Base-by-base conservation (phyloP, 2,113 vertebrate genomes). In the Dipodomys ordii region DNA sequence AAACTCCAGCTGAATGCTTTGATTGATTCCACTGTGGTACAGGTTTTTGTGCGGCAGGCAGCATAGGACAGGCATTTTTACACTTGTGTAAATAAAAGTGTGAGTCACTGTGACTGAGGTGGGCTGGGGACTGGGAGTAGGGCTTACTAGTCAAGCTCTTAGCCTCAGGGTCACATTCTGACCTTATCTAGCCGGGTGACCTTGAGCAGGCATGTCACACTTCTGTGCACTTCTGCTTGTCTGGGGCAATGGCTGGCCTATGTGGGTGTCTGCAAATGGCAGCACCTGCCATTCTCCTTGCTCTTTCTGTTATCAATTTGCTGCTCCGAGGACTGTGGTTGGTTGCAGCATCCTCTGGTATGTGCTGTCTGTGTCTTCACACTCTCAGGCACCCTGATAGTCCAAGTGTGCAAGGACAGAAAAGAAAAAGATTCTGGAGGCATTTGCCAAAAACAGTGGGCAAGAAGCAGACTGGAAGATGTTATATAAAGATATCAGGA, bases 121-220 rank as follows among this genome's bases (percentile, higher is more conserved):
- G 2, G 30, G 20, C 0, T 62, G 30, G 74, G 46, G 10, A n/a
- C 0, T 20, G 20, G 27, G 46, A 49, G 27, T 1, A 39, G 67
- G 22, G 19, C 16, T 69, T n/a, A 1, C 39, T 44, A 9, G 80
- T 35, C 19, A 46, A 11, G 4, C 7, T 25, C 6, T 44, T 7
- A 32, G 78, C 91, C 22, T 35, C 25, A 76, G 35, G n/a, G 10
- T 23, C 25, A 1, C 76, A 19, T 6, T 32, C 10, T 22, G 49
- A 25, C 25, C 28, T 15, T 25, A 8, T 28, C 69, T 1, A 0
- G 65, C 82, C 25, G 3, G 19, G n/a, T 12, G 27, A 72, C 30
- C n/a, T 22, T 3, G 3, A 67, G 49, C 16, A 4, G 49, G 28
- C 3, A 1, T 6, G 6, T 10, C 16, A 20, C 3, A 57, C 35